phyloP scores from a whole-genome alignment of 2,113 vertebrate species.

The Marmota monax region DNA sequence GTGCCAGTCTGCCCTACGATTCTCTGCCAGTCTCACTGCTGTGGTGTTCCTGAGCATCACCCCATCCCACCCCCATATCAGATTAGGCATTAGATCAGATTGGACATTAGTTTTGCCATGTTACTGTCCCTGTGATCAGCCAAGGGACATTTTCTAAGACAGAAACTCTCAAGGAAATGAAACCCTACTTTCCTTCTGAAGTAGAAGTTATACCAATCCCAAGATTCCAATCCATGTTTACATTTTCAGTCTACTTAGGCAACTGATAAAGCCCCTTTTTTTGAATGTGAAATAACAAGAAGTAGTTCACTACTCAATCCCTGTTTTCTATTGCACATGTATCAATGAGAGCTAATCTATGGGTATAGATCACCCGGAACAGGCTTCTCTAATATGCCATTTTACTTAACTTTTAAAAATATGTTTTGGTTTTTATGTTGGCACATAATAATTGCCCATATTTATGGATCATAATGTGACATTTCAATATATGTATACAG shows the following conservation, averaged over 20 bases:
- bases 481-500: not conserved
- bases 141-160: not conserved
- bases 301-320: not conserved
- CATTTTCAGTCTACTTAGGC: not conserved
- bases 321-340: not conserved
- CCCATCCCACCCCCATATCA: not conserved
- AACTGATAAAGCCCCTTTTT: not conserved
- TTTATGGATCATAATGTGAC: not conserved
- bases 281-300: constrained; percentile 43
- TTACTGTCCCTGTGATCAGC: not conserved
- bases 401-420: constrained; percentile 43
- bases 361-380: constrained; percentile 30
- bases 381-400: constrained; percentile 64
- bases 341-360: constrained; percentile 57
- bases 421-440: not conserved
- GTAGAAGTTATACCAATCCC: not conserved
- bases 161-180: constrained; percentile 42
- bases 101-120: not conserved
- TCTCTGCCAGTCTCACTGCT: not conserved
- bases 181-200: not conserved
- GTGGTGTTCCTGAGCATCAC: not conserved
- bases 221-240: not conserved
- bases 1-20: not conserved
- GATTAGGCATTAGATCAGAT: accelerated
- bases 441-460: not conserved